Evolutionary conservation across 2,797 vertebrate genomes (phyloP), one percentile per base, ranked within the genome.

Genomic region (Aulostomus chinensis): DNA sequence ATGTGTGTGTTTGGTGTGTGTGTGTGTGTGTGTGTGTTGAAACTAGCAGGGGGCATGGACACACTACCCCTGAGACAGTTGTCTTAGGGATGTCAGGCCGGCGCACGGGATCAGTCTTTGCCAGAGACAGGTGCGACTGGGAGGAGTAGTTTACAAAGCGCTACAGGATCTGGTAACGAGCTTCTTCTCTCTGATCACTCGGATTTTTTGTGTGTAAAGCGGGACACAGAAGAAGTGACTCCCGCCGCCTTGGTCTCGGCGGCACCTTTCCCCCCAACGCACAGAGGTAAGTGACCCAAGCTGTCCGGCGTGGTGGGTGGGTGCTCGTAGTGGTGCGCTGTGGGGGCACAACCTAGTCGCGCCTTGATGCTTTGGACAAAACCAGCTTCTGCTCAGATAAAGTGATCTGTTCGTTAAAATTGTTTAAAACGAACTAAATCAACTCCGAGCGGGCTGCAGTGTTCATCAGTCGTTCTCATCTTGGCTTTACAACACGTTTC

Each of bases 61-160:
- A 80, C 64, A 74, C 80, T 76, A 68, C 64, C 86, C 71, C 69
- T 32, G 70, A 82, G 81, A 88, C 90, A 93, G 91, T 91, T 93
- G 91, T 89, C 82, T 83, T 76, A 47, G 85, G 76, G 89, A 90
- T 91, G 89, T 90, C 88, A 90, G 81, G 68, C 78, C 78, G 78
- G 77, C 82, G 80, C 24, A 40, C 69, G 59, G 85, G 80, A 80
- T 74, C 85, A 73, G 83, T 77, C 82, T 78, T 83, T 74, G 50
- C 64, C 81, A 78, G 78, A 86, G 90, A 91, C 92, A 93, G 91
- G 92, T 92, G 92, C 90, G 89, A 85, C 74, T 60, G 73, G 80
- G 84, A 81, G 81, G 85, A 87, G 87, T 85, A 88, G 83, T 88
- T 89, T 68, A 29, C 83, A 68, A 76, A 80, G 68, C 63, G 53